Conservation (phyloP, 35 echinoderm and acorn worm genomes). For the Anneissia japonica region DNA sequence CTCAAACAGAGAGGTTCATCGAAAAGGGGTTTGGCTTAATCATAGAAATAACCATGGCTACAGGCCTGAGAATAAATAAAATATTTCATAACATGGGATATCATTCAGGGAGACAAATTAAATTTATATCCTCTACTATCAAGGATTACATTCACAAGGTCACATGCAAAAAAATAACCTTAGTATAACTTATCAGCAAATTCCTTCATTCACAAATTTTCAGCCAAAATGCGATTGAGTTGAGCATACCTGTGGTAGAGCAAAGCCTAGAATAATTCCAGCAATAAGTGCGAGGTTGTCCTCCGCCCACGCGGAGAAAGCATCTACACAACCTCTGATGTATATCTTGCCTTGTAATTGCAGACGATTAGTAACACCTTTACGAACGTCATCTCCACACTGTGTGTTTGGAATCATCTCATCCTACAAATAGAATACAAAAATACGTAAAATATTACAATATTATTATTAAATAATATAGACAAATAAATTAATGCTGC, state of each 20-base stretch:
- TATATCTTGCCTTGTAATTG: constrained; percentile 49
- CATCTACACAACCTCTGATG: constrained; percentile 70
- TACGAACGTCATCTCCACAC: constrained; percentile 59
- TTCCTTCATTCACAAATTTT: too few species aligned
- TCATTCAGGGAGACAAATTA: too few species aligned
- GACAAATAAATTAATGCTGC: neutral
- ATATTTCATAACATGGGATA: too few species aligned
- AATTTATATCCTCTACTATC: too few species aligned
- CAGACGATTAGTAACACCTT: constrained; percentile 24
- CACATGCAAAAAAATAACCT: too few species aligned
- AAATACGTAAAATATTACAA: neutral
- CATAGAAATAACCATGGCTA: too few species aligned
- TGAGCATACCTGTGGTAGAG: constrained; percentile 55
- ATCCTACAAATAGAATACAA: constrained; percentile 33
- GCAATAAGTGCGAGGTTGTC: constrained; percentile 59
- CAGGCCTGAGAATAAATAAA: too few species aligned
- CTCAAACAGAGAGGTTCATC: too few species aligned
- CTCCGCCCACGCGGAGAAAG: constrained; percentile 47
- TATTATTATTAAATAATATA: neutral
- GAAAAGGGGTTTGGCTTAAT: too few species aligned
- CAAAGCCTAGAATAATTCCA: constrained; percentile 38
- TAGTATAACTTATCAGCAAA: too few species aligned
- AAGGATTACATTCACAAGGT: too few species aligned
- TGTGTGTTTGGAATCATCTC: constrained; percentile 64
- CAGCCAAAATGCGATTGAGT: too few species aligned